Conservation (phyloP, 1,140 invertebrate genomes). For the Bombyx mandarina region DNA sequence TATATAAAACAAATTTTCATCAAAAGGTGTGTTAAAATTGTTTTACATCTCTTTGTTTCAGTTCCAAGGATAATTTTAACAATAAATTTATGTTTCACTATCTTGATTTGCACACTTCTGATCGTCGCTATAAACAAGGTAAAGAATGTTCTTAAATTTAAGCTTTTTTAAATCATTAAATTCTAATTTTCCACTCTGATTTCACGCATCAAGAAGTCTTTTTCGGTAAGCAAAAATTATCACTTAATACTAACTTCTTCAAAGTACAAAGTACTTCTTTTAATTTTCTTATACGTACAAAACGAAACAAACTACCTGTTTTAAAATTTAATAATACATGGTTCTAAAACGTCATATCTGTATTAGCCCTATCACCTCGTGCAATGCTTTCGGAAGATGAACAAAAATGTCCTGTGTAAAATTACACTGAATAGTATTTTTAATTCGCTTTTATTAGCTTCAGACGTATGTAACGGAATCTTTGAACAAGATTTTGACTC, state of each 20-base stretch:
- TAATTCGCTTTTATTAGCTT: too few species aligned
- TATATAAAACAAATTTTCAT: too few species aligned
- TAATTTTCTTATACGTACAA: background rate
- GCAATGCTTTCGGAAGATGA: too few species aligned
- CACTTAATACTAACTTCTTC: too few species aligned
- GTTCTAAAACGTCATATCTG: background rate
- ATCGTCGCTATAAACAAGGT: constrained; percentile 84
- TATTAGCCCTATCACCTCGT: too few species aligned
- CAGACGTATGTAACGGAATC: too few species aligned
- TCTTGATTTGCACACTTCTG: constrained; percentile 80
- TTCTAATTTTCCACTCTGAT: constrained; percentile 7
- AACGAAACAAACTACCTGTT: background rate
- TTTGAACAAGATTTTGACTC: too few species aligned
- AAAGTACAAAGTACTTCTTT: background rate
- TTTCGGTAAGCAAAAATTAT: constrained; percentile 31
- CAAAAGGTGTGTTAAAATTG: too few species aligned
- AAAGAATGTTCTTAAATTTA: constrained; percentile 19
- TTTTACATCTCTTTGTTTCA: constrained; percentile 44
- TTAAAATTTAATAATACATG: background rate
- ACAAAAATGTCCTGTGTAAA: too few species aligned
- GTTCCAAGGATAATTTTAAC: constrained; percentile 83
- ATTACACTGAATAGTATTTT: too few species aligned
- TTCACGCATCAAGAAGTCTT: constrained; percentile 28
- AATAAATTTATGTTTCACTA: constrained; percentile 85
- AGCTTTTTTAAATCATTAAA: background rate